Base-by-base conservation (phyloP, 2,797 vertebrate genomes). In the Odontamblyopus rebecca region DNA sequence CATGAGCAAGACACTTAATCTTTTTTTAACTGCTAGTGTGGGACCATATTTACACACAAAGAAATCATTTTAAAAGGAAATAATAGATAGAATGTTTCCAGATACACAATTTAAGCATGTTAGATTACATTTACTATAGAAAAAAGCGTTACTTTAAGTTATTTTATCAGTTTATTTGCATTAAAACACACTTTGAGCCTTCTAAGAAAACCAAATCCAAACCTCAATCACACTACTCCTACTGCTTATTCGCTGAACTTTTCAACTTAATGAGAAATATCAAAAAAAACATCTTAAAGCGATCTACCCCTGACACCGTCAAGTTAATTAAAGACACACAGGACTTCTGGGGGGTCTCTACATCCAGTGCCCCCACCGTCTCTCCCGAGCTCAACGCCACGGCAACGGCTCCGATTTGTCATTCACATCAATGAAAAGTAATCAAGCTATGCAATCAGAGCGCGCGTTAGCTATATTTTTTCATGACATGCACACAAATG, bases 391-490 rank as follows among this genome's bases (percentile, higher is more conserved):
- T 71, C 35, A 74, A 75, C 78, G 68, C 57, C 71, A 73, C 76
- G 56, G 44, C 74, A 71, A 38, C 57, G 56, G 44, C 75, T 73
- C 71, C 51, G 71, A 81, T 84, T 75, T 82, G 75, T 86, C 84
- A 79, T 77, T 80, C 76, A 82, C 76, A 74, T 89, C 82, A 89
- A 86, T 88, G 76, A 82, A 85, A 60, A 83, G 79, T 76, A 86
- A 87, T 88, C 87, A 90, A 82, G 82, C 75, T 62, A 61, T 23
- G 81, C 79, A 88, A 88, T 90, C 86, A 79, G 77, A 78, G 74
- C 71, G 48, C 75, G 75, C 76, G 76, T 78, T 77, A 61, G 53
- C 60, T 79, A 88, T 67, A 57, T 73, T 72, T 74, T 73, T 70
- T 82, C 85, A 84, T 77, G 76, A 67, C 61, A 77, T 75, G 72